A percentile compares a stretch with the other conserved stretches of the same genome.
These are phyloP conservation scores for Elysia chlorotica DNA, from an alignment of 1,140 invertebrate species.

Conservation along the genomic window DNA sequence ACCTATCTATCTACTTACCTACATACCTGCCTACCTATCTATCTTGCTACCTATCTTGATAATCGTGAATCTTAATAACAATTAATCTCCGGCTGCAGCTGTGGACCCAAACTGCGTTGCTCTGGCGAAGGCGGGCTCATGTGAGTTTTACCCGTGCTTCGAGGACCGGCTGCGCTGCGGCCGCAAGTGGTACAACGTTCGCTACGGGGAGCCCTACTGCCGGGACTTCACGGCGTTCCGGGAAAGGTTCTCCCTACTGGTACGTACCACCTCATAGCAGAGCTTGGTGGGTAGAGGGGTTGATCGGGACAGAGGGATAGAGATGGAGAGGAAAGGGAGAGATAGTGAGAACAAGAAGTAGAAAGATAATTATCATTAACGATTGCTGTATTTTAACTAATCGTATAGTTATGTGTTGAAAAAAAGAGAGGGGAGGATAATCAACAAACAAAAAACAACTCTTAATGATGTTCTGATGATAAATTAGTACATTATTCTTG, in stretches of 20 bases:
- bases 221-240: neutral
- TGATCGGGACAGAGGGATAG: neutral
- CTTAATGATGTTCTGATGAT: too few relatives aligned
- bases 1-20: neutral
- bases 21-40: neutral
- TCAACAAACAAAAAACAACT: too few relatives aligned
- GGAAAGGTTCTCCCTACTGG: conserved; percentile 57
- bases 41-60: neutral
- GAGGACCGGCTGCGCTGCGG: neutral
- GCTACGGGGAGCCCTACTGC: neutral
- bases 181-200: neutral
- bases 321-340: neutral
- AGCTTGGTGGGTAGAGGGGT: too few relatives aligned
- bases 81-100: neutral
- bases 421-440: too few relatives aligned
- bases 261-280: conserved; percentile 76
- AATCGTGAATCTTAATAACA: neutral
- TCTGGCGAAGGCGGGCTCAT: neutral
- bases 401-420: too few relatives aligned
- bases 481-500: too few relatives aligned
- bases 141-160: neutral
- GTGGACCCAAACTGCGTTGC: neutral
- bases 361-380: neutral
- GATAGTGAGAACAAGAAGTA: neutral
- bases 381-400: too few relatives aligned